These are phyloP conservation scores for Drosophila melanosoma DNA, from an alignment of 2,888 invertebrate species.

Conservation along the genomic window DNA sequence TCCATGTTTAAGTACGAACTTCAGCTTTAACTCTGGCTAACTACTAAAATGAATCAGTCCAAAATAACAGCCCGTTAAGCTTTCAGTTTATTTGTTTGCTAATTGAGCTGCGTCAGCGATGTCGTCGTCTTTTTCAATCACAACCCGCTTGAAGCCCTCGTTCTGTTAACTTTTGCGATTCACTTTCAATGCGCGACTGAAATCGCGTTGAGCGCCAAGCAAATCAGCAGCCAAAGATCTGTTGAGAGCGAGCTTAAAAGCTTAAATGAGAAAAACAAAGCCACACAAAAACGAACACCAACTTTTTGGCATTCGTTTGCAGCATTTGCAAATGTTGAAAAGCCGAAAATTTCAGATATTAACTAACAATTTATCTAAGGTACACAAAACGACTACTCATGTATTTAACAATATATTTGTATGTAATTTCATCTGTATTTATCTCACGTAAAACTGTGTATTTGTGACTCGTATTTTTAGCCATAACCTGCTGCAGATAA, in stretches of 20 bases:
- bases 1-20: slow-evolving; percentile 78
- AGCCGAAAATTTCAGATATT: slow-evolving; percentile 36
- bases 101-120: slow-evolving; percentile 36
- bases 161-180: slow-evolving; percentile 40
- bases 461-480: slow-evolving; percentile 10
- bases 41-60: slow-evolving; percentile 31
- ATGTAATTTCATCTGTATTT: slow-evolving; percentile 1
- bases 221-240: slow-evolving; percentile 31
- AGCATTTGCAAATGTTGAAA: slow-evolving; percentile 30
- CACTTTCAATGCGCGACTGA: slow-evolving; percentile 63
- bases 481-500: slow-evolving; percentile 9
- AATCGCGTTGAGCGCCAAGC: slow-evolving; percentile 29
- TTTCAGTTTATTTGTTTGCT: slow-evolving; percentile 43
- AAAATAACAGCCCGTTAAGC: slow-evolving; percentile 41
- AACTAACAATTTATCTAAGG: slow-evolving; percentile 47
- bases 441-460: slow-evolving; percentile 5
- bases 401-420: slow-evolving; percentile 9
- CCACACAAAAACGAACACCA: not conserved
- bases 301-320: slow-evolving; percentile 37
- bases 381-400: slow-evolving; percentile 27
- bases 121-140: slow-evolving; percentile 8
- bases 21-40: slow-evolving; percentile 35
- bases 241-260: slow-evolving; percentile 53
- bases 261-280: slow-evolving; percentile 2
- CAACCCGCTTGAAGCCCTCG: slow-evolving; percentile 7